Conservation (phyloP, 1,140 invertebrate genomes). For the Tigriopus japonicus region DNA sequence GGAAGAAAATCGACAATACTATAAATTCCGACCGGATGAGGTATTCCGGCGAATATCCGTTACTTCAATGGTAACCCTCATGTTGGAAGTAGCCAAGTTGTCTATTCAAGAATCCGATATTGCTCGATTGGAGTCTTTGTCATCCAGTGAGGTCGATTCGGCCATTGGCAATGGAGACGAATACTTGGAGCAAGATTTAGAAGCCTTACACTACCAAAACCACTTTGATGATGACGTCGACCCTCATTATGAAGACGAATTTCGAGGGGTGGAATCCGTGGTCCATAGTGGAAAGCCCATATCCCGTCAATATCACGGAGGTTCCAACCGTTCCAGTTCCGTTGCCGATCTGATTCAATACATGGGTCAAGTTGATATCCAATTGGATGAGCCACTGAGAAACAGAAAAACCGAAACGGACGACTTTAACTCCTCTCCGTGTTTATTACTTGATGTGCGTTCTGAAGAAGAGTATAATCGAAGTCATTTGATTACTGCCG, state of each 20-base stretch:
- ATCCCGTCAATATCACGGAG: neutral
- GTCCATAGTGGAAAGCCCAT: neutral
- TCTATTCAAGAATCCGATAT: slow-evolving; percentile 15
- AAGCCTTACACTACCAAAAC: neutral
- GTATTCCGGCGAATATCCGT: slow-evolving; percentile 33
- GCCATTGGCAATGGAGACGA: slow-evolving; percentile 9
- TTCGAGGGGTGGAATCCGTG: neutral
- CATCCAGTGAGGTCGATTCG: neutral
- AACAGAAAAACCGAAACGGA: neutral
- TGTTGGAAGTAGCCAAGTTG: slow-evolving; percentile 16
- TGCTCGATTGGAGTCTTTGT: neutral
- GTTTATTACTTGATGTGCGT: slow-evolving; percentile 33
- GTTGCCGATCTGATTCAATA: slow-evolving; percentile 28
- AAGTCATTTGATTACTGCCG: slow-evolving; percentile 29
- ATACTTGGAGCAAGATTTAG: neutral
- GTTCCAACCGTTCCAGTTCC: slow-evolving; percentile 21
- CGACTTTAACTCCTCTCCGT: slow-evolving; percentile 21
- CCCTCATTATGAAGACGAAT: neutral
- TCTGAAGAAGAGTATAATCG: slow-evolving; percentile 26
- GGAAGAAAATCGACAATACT: slow-evolving; percentile 17
- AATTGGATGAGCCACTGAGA: slow-evolving; percentile 1
- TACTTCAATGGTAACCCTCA: slow-evolving; percentile 30
- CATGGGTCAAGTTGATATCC: slow-evolving; percentile 17
- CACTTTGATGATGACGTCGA: neutral
- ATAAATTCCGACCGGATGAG: slow-evolving; percentile 25